These are phyloP conservation scores for Tetheella fluctuosa DNA, from an alignment of 2,888 invertebrate genomes.

Conservation along the genomic window DNA sequence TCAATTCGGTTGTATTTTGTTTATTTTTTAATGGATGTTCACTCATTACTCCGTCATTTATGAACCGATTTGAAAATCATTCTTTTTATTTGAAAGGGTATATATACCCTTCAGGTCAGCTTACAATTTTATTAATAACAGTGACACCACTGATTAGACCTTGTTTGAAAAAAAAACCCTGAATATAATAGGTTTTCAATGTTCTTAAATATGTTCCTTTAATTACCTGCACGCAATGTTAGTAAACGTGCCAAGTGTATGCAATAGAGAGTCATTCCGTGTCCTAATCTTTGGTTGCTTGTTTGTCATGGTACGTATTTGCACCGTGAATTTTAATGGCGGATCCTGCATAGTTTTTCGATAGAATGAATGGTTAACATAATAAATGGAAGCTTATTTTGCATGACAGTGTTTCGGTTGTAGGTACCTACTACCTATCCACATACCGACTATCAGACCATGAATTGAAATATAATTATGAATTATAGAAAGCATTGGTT, in stretches of 20 bases:
- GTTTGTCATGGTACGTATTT: conserved; percentile 6
- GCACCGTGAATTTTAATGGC: neutral
- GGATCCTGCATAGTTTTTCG: neutral
- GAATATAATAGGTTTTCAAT: conserved; percentile 1
- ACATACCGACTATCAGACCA: no score
- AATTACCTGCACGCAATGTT: neutral
- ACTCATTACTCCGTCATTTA: no score
- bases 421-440: no score
- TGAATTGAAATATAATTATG: no score
- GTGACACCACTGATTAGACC: neutral
- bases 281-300: conserved; percentile 6
- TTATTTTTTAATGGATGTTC: no score
- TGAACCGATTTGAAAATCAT: no score
- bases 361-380: neutral
- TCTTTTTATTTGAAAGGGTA: no score
- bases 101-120: no score
- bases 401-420: neutral
- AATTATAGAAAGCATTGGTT: no score
- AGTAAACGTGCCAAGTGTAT: neutral
- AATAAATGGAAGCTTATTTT: neutral
- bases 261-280: conserved; percentile 9
- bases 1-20: no score
- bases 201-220: neutral
- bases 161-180: neutral
- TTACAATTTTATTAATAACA: no score